Evolutionary conservation across 2,797 vertebrate genomes (phyloP), one percentile per base, ranked within the genome.

Genomic region (Phrynocephalus forsythii): DNA sequence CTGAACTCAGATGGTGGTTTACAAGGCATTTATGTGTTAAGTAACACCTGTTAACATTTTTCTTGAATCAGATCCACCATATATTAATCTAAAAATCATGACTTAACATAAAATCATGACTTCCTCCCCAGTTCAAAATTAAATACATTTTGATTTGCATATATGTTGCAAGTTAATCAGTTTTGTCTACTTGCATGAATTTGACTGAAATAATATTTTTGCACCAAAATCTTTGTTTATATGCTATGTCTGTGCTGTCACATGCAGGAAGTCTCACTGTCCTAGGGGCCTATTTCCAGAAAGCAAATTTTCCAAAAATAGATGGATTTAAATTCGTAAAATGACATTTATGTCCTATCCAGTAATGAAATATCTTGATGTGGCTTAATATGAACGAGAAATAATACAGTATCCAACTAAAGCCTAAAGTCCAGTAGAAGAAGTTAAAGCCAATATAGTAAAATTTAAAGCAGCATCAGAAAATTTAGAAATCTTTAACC

Each of bases 1-100:
- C 86, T 88, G 82, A 85, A 80, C 87, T 95, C 91, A 94, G 91
- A 91, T 95, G 94, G 91, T 95, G 87, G 86, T 92, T 95, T 95
- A 95, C 60, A 86, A 93, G 94, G 90, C 92, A 0, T 71, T 52
- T 60, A 66, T 88, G 86, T 90, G 86, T 93, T 86, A 87, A 92
- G 91, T 94, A 95, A 94, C 86, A 67, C 87, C 63, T 68, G 88
- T 94, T 94, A 94, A 94, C 89, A 73, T 87, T 68, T 0, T 1
- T 79, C 90, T 69, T 78, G 83, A 91, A 11, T 83, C 67, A 82
- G 77, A 89, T 68, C 52, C 82, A 86, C 44, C 79, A n/a, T 1
- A 13, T 79, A 67, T 88, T 82, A 79, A 52, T 75, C 77, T 67
- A 75, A 52, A 83, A 68, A 50, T 79, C 22, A 44, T 85, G 28